These are phyloP conservation scores for Parnassius glacialis DNA, from an alignment of 2,888 invertebrate species.

Conservation along the genomic window DNA sequence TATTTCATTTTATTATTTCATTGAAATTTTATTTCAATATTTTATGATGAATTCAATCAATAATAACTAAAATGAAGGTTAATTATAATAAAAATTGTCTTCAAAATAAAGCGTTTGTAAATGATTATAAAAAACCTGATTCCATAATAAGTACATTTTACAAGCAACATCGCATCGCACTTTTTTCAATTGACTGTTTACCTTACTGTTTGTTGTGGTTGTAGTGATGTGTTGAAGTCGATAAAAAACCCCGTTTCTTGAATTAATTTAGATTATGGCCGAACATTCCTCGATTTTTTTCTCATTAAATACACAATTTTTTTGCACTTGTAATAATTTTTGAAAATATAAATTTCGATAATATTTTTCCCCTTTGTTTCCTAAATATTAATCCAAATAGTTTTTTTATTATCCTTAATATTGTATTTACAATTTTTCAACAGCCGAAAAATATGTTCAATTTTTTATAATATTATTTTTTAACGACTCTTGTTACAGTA, in stretches of 20 bases:
- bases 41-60: too few relatives aligned
- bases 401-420: constrained; percentile 79
- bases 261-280: constrained; percentile 75
- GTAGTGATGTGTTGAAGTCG: constrained; percentile 72
- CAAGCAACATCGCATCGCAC: constrained; percentile 72
- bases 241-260: constrained; percentile 70
- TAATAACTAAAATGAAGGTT: too few relatives aligned
- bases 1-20: constrained; percentile 1
- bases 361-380: constrained; percentile 77
- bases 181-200: constrained; percentile 68
- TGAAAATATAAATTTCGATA: constrained; percentile 82
- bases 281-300: constrained; percentile 70
- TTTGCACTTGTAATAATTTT: constrained; percentile 81
- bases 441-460: constrained; percentile 82
- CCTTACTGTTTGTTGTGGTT: constrained; percentile 72
- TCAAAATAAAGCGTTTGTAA: constrained; percentile 30
- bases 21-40: constrained; percentile 14
- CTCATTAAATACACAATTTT: constrained; percentile 62
- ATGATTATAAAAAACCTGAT: constrained; percentile 50
- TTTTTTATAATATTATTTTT: constrained; percentile 80
- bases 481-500: constrained; percentile 82
- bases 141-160: constrained; percentile 60
- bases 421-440: constrained; percentile 81
- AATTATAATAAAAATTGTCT: too few relatives aligned
- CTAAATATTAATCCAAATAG: constrained; percentile 82